Base-by-base conservation (phyloP, 2,888 invertebrate species). In the Pristionchus entomophagus region DNA sequence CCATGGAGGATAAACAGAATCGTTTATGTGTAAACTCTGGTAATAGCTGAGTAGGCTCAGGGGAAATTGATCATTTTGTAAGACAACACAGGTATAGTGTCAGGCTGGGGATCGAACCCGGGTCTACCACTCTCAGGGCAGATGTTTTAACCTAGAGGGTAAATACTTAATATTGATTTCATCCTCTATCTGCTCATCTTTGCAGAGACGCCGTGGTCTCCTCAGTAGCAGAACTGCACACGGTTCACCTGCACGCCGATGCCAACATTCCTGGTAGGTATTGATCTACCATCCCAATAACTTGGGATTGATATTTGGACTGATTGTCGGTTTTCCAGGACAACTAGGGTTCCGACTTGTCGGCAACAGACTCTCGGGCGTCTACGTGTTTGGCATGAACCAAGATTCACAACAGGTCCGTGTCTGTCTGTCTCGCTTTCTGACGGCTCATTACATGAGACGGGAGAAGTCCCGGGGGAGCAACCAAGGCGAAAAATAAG, bases 221-320 rank as follows among this genome's bases (percentile, higher is more conserved):
- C 26, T 53, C 85, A 22, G 77, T 77, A 17, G 73, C 73, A 22
- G 85, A 85, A 35, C 29, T 77, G 26, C 85, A 73, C 26, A 85
- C 85, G 19, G 85, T 85, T 5, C 85, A 85, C 45, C 85, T 85
- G 12, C 85, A 85, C 38, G 53, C 77, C 6, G 85, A 85, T 22
- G 85, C 51, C 12, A 77, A 49, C 35, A 32, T 85, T 12, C 51
- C 73, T 26, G n/a, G n/a, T n/a, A n/a, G n/a, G n/a, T n/a, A n/a
- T n/a, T n/a, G n/a, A n/a, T n/a, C n/a, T n/a, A n/a, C n/a, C n/a
- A n/a, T n/a, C n/a, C n/a, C n/a, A n/a, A n/a, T n/a, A n/a, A n/a
- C n/a, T n/a, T n/a, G n/a, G n/a, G n/a, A n/a, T n/a, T n/a, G n/a
- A n/a, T n/a, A n/a, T n/a, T n/a, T n/a, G n/a, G n/a, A n/a, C n/a